Evolutionary conservation across 2,888 invertebrate genomes (phyloP), one percentile per base, ranked within the genome.

Genomic region (Polyommatus iphigenia): DNA sequence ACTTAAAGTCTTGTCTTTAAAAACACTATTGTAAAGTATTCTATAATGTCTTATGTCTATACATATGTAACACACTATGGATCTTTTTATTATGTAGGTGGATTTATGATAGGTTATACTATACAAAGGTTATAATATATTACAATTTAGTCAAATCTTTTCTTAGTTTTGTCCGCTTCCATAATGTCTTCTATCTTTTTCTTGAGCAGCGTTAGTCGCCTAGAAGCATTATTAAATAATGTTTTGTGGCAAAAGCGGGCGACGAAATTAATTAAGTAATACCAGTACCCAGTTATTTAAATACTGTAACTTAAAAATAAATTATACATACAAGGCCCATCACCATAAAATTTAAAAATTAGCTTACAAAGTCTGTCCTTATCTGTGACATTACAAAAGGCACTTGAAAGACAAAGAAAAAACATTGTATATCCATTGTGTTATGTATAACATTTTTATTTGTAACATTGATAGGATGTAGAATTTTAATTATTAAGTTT

Each of bases 151-250:
- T 72, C 59, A 59, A 57, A 29, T 72, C 32, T 73, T 13, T 73
- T 59, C 15, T 59, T 41, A 46, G 72, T 82, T 75, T 78, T 78
- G 24, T 85, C 84, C 72, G 88, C 85, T 86, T 91, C 85, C 87
- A 91, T 90, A 81, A 88, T 89, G 78, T 90, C 91, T 85, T 91
- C 91, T 79, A 93, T 86, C 80, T 87, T 87, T 78, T 82, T 78
- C 90, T 89, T 91, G 83, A 93, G 90, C 83, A 80, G 86, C 84
- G 84, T 83, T 83, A 93, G 89, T 78, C 91, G 90, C 86, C 92
- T 92, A 92, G 83, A 91, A 91, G 82, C 81, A 81, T 78, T 79
- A 80, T 82, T 85, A 85, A 81, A 79, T 78, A 59, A 36, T 77
- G 73, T 79, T 78, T 29, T 32, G 67, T 67, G 78, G 80, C 73